Evolutionary conservation across 1,140 invertebrate species (phyloP).

Genomic region (Colletes gigas): DNA sequence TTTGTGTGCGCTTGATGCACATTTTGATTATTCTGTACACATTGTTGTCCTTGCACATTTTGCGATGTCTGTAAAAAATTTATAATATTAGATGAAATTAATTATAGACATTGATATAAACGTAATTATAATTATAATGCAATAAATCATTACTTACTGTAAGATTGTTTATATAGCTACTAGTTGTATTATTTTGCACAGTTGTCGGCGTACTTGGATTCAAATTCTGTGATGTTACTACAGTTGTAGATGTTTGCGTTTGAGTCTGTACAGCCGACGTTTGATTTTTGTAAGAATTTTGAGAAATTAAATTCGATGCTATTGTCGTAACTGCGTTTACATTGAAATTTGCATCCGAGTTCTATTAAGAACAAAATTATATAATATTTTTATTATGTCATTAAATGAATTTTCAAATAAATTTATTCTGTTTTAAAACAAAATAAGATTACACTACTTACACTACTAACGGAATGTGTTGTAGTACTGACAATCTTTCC

Average conservation of each 20-base stretch:
- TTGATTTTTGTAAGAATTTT: slow-evolving; percentile 74
- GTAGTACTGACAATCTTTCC: slow-evolving; percentile 80
- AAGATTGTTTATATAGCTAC: slow-evolving; percentile 69
- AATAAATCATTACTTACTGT: slow-evolving; percentile 63
- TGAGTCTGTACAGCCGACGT: slow-evolving; percentile 78
- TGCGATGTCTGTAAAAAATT: slow-evolving; percentile 41
- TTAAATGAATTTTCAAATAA: slow-evolving; percentile 14
- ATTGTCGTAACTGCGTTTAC: slow-evolving; percentile 69
- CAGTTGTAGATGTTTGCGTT: slow-evolving; percentile 66
- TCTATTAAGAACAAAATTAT: slow-evolving; percentile 54
- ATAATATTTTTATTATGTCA: background rate
- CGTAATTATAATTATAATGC: background rate
- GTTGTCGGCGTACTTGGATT: slow-evolving; percentile 63
- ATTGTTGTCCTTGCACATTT: slow-evolving; percentile 67
- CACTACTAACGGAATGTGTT: slow-evolving; percentile 70
- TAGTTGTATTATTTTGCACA: slow-evolving; percentile 62
- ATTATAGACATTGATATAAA: background rate
- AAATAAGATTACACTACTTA: slow-evolving; percentile 57
- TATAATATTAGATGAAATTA: background rate
- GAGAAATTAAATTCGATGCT: slow-evolving; percentile 65
- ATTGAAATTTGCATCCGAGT: slow-evolving; percentile 67
- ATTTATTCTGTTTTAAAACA: slow-evolving; percentile 9
- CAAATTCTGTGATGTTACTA: slow-evolving; percentile 66
- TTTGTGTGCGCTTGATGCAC: slow-evolving; percentile 66
- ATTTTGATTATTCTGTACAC: slow-evolving; percentile 65